Percentiles rank a stretch among this genome's conserved stretches.
Conservation (phyloP, 2,113 vertebrate genomes). For the Aspidoscelis tigris region DNA sequence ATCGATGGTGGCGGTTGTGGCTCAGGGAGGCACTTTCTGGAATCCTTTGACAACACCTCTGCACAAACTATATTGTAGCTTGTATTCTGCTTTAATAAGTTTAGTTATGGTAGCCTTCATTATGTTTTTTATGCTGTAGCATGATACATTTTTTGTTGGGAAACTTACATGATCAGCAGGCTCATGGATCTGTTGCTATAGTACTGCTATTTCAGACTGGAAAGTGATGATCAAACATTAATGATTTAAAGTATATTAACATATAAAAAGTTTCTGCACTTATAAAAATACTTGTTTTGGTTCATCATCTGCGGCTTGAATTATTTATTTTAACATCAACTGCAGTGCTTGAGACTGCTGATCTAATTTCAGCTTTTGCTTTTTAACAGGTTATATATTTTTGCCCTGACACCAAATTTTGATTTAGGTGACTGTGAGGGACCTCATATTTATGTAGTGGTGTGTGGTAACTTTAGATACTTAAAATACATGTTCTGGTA, state of each 20-base stretch:
- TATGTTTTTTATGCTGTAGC: constrained; percentile 50
- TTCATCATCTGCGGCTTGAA: not conserved
- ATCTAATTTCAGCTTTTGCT: not conserved
- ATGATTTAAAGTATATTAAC: not conserved
- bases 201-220: not conserved
- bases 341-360: not conserved
- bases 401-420: constrained; percentile 22
- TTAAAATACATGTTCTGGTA: constrained; percentile 43
- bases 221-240: not conserved
- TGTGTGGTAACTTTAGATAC: constrained; percentile 33
- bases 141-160: constrained; percentile 46
- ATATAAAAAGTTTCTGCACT: not conserved
- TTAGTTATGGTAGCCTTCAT: constrained; percentile 25
- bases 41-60: constrained; percentile 48
- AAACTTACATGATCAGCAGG: constrained; percentile 4
- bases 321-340: not conserved
- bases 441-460: constrained; percentile 53
- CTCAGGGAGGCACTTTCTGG: constrained; percentile 37
- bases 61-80: constrained; percentile 31
- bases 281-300: not conserved
- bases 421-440: constrained; percentile 20
- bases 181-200: constrained; percentile 4
- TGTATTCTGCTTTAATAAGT: constrained; percentile 57
- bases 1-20: constrained; percentile 31
- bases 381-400: not conserved